Evolutionary conservation across 2,888 invertebrate genomes (phyloP), one percentile per base, ranked within the genome.

Genomic region (Agrochola lychnidis): DNA sequence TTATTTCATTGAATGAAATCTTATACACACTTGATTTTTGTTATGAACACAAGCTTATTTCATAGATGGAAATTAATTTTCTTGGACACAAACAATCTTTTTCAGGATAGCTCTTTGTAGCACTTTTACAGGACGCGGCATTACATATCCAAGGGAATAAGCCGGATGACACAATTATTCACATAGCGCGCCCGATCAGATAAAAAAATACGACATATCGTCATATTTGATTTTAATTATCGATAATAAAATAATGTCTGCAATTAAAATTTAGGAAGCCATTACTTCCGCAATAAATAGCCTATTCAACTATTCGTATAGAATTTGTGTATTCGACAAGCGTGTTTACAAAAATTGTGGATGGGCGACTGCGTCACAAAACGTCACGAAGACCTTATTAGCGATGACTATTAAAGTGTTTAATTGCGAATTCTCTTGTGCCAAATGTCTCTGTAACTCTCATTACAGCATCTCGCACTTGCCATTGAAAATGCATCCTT

Each of bases 221-320:
- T 87, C 88, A 85, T 89, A 83, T 89, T 90, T 85, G 87, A 88
- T 90, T 91, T 90, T 91, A 94, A 93, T 93, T 92, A 90, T 82
- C 87, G 88, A 85, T 92, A 91, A 89, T 90, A 91, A 92, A 94
- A 92, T 94, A 92, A 94, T 93, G 92, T 92, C 92, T 93, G 93
- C 95, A 96, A 96, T 96, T 96, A 96, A 94, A 95, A 92, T 95
- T 96, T 96, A 95, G 97, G 97, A 96, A 97, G 97, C 97, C 97
- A 97, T 97, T 97, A 97, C 96, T 97, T 96, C 97, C 96, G 96
- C 95, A 96, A 95, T 96, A 96, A 96, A 97, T 97, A 96, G 96
- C 95, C 91, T 92, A 94, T 94, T 94, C 93, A 94, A 93, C 93
- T 94, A 94, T 93, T 93, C 93, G 86, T 91, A 94, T 94, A 95